Evolutionary conservation across 1,140 invertebrate species (phyloP), one percentile per base, ranked within the genome.

Genomic region (Drosophila subobscura): DNA sequence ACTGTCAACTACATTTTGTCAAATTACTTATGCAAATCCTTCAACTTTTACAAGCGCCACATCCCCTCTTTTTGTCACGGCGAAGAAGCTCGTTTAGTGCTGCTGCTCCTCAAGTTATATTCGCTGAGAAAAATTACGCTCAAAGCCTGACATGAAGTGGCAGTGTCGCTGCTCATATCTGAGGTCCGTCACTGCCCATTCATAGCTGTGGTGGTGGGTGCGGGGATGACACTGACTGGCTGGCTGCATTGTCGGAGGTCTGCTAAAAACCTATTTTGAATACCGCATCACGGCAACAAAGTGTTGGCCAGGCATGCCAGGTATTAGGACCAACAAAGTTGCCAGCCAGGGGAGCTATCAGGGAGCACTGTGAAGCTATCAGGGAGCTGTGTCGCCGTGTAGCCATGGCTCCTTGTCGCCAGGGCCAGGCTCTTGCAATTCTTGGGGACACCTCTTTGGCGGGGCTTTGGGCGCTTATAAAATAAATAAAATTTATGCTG

Each of bases 11-110:
- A 88, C 83, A 88, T 88, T 88, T 83, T 88, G 84, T 89, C 79
- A 89, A 88, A 88, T 88, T 88, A 88, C 83, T 88, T 88, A 88
- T 88, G 83, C 83, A 88, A 88, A 88, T 88, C 83, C 89, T 88
- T 88, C 79, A 88, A 89, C 83, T 88, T 88, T 83, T 89, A 88
- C 84, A 88, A 89, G 75, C 83, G 79, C 59, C 41, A 44, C 37
- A 27, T 22, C 27, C 33, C 27, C 45, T 5, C 8, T 55, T 65
- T 51, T 46, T 72, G 33, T 64, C 27, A 23, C 52, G 53, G 53
- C 59, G 60, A 64, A 83, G 78, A 83, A 79, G 85, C 79, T 81
- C 83, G 83, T 88, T 86, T 83, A 83, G 68, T 65, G 68, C 40
- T 58, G 50, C 57, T 55, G 20, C 22, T 27, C 22, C 57, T 63